A percentile compares a stretch with the other conserved stretches of the same genome.
Conservation (phyloP, 2,797 vertebrate genomes). For the Amblyopsis hoosieri region DNA sequence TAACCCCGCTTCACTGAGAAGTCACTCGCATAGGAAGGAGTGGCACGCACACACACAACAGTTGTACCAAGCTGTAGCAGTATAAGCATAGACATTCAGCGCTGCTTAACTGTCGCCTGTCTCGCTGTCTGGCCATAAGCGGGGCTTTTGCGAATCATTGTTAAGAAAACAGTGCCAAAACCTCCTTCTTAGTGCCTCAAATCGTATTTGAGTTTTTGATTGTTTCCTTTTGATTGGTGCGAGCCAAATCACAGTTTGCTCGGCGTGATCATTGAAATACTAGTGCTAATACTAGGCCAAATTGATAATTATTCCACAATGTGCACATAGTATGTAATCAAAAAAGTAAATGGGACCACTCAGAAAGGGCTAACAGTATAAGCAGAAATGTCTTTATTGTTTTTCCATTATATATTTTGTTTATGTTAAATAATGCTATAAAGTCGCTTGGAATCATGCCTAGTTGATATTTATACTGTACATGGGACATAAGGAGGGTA, state of each 20-base stretch:
- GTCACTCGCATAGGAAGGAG: conserved; percentile 3
- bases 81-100: conserved; percentile 29
- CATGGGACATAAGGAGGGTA: conserved; percentile 85
- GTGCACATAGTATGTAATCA: conserved; percentile 44
- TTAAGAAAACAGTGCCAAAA: conserved; percentile 71
- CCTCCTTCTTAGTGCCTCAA: conserved; percentile 42
- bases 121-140: conserved; percentile 23
- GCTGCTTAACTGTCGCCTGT: conserved; percentile 17
- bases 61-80: conserved; percentile 39
- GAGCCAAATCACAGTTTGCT: conserved; percentile 48
- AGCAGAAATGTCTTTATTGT: conserved; percentile 53
- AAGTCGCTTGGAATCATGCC: conserved; percentile 73
- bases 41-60: conserved; percentile 9
- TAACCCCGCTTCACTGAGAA: conserved; percentile 19
- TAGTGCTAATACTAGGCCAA: conserved; percentile 44
- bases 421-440: conserved; percentile 71
- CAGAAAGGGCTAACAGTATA: conserved; percentile 65
- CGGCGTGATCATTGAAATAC: conserved; percentile 23
- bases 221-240: conserved; percentile 42
- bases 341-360: conserved; percentile 54
- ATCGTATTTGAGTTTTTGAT: conserved; percentile 48
- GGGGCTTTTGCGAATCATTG: conserved; percentile 35
- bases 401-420: conserved; percentile 69
- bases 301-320: conserved; percentile 33
- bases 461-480: conserved; percentile 87